Conservation (phyloP, 2,888 invertebrate species). For the Malacosoma neustria region DNA sequence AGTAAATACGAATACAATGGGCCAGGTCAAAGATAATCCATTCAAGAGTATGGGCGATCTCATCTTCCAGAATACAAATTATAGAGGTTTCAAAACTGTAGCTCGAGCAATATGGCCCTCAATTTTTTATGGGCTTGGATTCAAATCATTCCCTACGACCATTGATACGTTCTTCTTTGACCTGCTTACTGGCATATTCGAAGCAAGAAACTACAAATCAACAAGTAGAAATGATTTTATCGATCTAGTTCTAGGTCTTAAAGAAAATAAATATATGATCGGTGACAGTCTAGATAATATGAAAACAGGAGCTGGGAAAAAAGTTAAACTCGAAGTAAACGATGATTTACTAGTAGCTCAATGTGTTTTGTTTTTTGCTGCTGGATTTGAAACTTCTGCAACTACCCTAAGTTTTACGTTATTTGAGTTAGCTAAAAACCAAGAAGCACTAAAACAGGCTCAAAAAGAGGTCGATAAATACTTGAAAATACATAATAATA, state of each 20-base stretch:
- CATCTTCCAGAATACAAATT: conserved; percentile 15
- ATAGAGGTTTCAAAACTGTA: conserved; percentile 13
- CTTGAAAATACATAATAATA: conserved; percentile 17
- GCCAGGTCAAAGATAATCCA: conserved; percentile 18
- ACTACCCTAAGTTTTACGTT: conserved; percentile 26
- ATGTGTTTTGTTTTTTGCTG: conserved; percentile 56
- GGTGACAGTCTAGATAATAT: conserved; percentile 30
- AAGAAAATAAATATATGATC: conserved; percentile 20
- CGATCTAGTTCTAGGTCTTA: conserved; percentile 31
- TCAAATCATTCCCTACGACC: conserved; percentile 17
- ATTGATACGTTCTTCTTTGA: conserved; percentile 23
- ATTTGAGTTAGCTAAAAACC: conserved; percentile 34
- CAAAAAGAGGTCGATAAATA: conserved; percentile 33
- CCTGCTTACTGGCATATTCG: conserved; percentile 24
- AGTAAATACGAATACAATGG: conserved; percentile 25
- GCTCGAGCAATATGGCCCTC: conserved; percentile 26
- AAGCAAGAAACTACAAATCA: conserved; percentile 20
- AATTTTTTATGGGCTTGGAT: conserved; percentile 25
- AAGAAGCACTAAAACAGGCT: conserved; percentile 21
- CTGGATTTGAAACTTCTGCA: conserved; percentile 40
- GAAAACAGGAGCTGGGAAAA: conserved; percentile 16
- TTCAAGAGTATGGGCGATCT: conserved; percentile 22
- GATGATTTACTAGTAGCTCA: conserved; percentile 61
- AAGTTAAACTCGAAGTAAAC: conserved; percentile 26
- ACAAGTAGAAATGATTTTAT: conserved; percentile 33